These are phyloP conservation scores for Zenarchopterus dispar DNA, from an alignment of 2,797 vertebrate species.

Conservation along the genomic window DNA sequence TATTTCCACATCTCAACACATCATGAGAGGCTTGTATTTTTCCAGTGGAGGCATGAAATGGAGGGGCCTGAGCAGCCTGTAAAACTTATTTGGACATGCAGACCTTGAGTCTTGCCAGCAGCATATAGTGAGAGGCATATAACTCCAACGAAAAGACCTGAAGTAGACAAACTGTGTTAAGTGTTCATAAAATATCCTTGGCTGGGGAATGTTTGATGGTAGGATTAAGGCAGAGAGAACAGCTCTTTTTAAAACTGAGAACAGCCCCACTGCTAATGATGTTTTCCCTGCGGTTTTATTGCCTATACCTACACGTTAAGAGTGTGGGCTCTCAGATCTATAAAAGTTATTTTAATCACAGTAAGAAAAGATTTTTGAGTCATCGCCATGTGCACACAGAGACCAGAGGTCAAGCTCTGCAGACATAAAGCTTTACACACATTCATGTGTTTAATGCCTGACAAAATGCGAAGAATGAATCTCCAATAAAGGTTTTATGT, in stretches of 20 bases:
- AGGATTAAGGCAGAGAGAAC: conserved; percentile 30
- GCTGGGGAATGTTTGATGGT: conserved; percentile 41
- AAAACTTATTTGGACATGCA: conserved; percentile 62
- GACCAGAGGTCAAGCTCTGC: conserved; percentile 27
- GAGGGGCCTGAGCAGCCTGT: conserved; percentile 51
- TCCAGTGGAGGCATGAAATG: conserved; percentile 58
- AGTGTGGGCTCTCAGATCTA: conserved; percentile 1
- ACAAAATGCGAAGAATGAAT: too few relatives aligned
- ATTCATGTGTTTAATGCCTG: not conserved
- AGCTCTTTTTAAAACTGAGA: conserved; percentile 20
- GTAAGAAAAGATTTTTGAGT: not conserved
- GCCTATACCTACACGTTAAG: conserved; percentile 10
- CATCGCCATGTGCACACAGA: not conserved
- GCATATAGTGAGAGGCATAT: conserved; percentile 58
- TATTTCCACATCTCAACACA: conserved; percentile 69
- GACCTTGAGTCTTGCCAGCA: conserved; percentile 43
- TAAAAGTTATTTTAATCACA: too few relatives aligned
- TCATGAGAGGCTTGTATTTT: conserved; percentile 66
- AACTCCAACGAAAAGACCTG: conserved; percentile 43
- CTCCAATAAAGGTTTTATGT: too few relatives aligned
- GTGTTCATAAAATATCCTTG: conserved; percentile 62
- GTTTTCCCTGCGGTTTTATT: conserved; percentile 31
- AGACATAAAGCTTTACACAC: not conserved
- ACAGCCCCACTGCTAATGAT: conserved; percentile 18
- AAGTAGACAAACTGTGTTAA: conserved; percentile 70